Conservation (phyloP, 2,888 invertebrate species). For the Ypsolopha sequella region DNA sequence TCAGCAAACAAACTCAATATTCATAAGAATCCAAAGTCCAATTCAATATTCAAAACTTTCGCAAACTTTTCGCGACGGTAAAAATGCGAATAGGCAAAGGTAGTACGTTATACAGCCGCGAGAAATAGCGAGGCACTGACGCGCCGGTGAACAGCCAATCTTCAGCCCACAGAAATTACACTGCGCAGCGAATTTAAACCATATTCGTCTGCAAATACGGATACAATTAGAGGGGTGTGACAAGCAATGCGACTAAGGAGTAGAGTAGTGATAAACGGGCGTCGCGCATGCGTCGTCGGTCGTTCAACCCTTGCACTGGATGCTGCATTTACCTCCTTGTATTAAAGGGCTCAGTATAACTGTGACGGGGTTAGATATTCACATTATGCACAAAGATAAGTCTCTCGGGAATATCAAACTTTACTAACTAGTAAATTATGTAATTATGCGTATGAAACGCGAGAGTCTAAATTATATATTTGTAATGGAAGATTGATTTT, state of each 20-base stretch:
- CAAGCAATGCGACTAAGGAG: no score
- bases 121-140: conserved; percentile 40
- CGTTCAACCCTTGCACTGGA: conserved; percentile 50
- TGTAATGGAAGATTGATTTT: no score
- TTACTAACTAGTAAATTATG: no score
- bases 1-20: neutral
- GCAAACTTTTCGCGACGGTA: conserved; percentile 39
- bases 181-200: no score
- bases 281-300: conserved; percentile 47
- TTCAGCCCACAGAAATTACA: conserved; percentile 9
- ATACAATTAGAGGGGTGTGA: no score
- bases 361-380: no score
- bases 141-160: conserved; percentile 10
- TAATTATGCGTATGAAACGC: no score
- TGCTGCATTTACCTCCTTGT: conserved; percentile 29
- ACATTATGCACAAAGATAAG: no score
- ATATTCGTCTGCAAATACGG: no score
- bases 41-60: conserved; percentile 22
- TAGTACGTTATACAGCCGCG: conserved; percentile 31
- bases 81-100: conserved; percentile 13
- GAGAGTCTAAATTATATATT: no score
- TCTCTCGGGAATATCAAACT: no score
- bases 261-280: conserved; percentile 23
- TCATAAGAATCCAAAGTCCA: neutral
- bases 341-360: no score